Evolutionary conservation across 2,888 invertebrate genomes (phyloP), one percentile per base, ranked within the genome.

Genomic region (Catocala sponsa): DNA sequence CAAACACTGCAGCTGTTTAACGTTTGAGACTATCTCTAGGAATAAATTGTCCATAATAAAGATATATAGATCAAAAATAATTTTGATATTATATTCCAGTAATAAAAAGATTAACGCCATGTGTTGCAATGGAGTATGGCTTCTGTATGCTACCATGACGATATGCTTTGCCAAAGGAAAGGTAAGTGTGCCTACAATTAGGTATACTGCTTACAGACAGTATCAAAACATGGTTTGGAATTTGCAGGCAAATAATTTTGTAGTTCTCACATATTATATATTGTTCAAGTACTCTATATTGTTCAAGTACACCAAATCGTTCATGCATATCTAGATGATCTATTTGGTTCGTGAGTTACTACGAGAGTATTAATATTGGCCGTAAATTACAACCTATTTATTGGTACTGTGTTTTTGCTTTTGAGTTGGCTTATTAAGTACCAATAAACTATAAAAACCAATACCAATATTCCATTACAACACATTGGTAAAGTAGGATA

Each of bases 91-190:
- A 63, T 72, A 59, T 87, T 88, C 84, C 84, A 84, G 82, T 88
- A 87, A 85, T 79, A 80, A 83, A 82, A 76, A 80, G 78, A 81
- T 80, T 71, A 79, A 79, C 86, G 86, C 86, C 77, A 90, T 88
- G 92, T 94, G 93, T 92, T 94, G 94, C 91, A 90, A 92, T 94
- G 94, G 94, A 92, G 90, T 92, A 93, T 94, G 90, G 92, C 94
- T 92, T 91, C 13, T 66, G 64, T 86, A 87, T 78, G 92, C 91
- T 94, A 91, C 70, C 62, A 86, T 80, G 84, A 87, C 65, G 77
- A 88, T 69, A 80, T 80, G 88, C 90, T 91, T 89, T 82, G 88
- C 89, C 70, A 63, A 75, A 72, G 76, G 65, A 66, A 80, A 88
- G 91, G 91, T 91, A 91, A 90, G 91, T 91, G 76, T 78, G 89